phyloP scores from a whole-genome alignment of 2,888 invertebrate genomes.

The Nymphalis c-album region DNA sequence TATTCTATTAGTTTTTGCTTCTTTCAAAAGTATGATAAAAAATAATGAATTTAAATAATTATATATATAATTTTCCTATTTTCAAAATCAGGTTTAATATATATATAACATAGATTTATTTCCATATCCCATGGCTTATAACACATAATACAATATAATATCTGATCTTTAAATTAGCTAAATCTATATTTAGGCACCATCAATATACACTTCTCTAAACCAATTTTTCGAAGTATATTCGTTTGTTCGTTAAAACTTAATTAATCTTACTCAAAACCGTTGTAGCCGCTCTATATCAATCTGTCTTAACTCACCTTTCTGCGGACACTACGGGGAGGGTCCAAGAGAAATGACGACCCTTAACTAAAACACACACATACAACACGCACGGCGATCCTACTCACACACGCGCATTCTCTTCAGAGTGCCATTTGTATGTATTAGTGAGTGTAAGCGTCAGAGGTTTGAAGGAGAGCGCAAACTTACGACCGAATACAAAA shows the following conservation, averaged over 20 bases:
- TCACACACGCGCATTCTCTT: constrained; percentile 51
- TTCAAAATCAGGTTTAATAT: no score
- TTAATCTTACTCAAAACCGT: constrained; percentile 10
- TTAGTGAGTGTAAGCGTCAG: constrained; percentile 49
- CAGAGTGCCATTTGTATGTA: constrained; percentile 46
- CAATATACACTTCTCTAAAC: no score
- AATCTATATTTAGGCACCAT: no score
- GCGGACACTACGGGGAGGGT: constrained; percentile 82
- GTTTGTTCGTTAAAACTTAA: neutral
- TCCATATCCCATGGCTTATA: neutral
- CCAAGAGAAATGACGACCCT: constrained; percentile 83
- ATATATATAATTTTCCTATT: neutral
- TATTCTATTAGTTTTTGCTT: no score
- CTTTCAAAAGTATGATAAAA: no score
- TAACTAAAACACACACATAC: constrained; percentile 80
- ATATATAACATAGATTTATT: no score
- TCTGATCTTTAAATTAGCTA: no score
- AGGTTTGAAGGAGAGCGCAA: constrained; percentile 31
- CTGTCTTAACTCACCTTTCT: constrained; percentile 79
- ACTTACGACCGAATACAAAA: constrained; percentile 25
- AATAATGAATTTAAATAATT: no score
- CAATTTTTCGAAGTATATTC: neutral
- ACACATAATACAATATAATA: no score
- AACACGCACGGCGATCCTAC: constrained; percentile 64
- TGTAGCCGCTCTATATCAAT: constrained; percentile 56